Evolutionary conservation across 2,888 invertebrate species (phyloP).

Genomic region (Byasa hedistus): DNA sequence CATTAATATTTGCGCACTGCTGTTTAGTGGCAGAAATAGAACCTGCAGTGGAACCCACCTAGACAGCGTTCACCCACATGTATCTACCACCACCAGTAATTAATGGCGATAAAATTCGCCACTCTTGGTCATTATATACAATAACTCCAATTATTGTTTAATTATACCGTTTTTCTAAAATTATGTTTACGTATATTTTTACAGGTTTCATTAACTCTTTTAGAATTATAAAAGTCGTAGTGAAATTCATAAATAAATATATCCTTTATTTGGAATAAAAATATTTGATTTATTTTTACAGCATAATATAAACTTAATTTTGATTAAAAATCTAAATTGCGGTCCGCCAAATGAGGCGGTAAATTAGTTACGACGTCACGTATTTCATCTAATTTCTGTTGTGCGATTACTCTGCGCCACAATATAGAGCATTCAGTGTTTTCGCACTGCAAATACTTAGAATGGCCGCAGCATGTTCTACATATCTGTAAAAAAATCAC

Average conservation of each 20-base stretch:
- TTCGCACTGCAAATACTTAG: constrained; percentile 46
- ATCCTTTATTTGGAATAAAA: not conserved
- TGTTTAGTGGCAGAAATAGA: no score
- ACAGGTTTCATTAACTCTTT: not conserved
- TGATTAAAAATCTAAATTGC: constrained; percentile 47
- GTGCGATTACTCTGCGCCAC: constrained; percentile 57
- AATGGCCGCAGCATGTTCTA: constrained; percentile 60
- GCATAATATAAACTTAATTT: not conserved
- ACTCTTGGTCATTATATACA: no score
- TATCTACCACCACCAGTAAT: no score
- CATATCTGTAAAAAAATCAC: constrained; percentile 55
- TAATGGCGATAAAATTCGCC: no score
- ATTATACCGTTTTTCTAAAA: no score
- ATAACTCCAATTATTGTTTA: no score
- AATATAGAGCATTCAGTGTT: constrained; percentile 66
- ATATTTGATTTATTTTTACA: not conserved
- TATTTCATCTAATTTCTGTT: constrained; percentile 50
- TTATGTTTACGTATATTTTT: no score
- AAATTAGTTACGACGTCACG: constrained; percentile 53
- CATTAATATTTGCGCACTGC: no score
- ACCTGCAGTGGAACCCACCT: no score
- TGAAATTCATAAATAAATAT: not conserved
- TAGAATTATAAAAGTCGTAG: not conserved
- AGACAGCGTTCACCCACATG: no score
- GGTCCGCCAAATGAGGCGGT: constrained; percentile 48